Base-by-base conservation (phyloP, 2,113 vertebrate genomes). In the Gymnogyps californianus region DNA sequence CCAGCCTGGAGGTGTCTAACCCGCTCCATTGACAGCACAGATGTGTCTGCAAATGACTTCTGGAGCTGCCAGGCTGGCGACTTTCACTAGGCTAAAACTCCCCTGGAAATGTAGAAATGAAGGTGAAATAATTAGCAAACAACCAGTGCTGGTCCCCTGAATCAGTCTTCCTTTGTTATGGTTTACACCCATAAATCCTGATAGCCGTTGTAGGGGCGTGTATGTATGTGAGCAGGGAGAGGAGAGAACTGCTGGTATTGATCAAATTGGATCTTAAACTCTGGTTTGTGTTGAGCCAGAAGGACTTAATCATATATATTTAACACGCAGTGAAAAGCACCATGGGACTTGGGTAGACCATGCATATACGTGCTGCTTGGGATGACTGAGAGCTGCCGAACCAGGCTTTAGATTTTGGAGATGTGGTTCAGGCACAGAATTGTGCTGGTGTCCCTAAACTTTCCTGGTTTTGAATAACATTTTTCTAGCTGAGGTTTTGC, bases 401-500 rank as follows among this genome's bases (percentile, higher is more conserved):
- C 36, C 29, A 70, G 71, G 51, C 49, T 83, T 87, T 62, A 57
- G 86, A 38, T 82, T 92, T 85, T 71, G 44, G 80, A 93, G 82
- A 87, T 94, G 81, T 38, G 28, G 51, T 87, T 94, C 91, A 96
- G 95, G 51, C 36, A 46, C 76, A 64, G 59, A 94, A 59, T 70
- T 88, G 59, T 95, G 55, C 72, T 89, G 87, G 54, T 95, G 86
- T 97, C 81, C 71, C 83, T 83, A 76, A 87, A 91, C 67, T 83
- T 96, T 92, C 52, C 75, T 92, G 47, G 52, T 75, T 95, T 93
- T 96, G 78, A 96, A 66, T 93, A 94, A 93, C 65, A 26, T 95
- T 97, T 96, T 96, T 92, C 65, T 83, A 93, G 75, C 71, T 90
- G 94, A 93, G 89, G 85, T 95, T 97, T 97, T 94, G 61, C 79